Evolutionary conservation across 2,797 vertebrate genomes (phyloP).

Genomic region (Sebastes steindachneri): DNA sequence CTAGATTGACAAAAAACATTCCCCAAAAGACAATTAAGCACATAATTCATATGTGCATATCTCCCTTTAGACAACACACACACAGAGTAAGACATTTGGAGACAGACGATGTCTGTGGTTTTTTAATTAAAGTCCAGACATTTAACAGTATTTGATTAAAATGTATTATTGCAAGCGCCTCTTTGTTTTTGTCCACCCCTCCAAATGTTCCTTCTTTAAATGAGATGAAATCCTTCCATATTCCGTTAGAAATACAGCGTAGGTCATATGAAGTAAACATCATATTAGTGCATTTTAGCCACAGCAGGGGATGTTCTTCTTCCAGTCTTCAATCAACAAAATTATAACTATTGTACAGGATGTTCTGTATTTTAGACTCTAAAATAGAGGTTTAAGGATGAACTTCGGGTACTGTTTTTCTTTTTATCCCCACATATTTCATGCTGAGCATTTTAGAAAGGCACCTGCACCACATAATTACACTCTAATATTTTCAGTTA

Average conservation of each 20-base stretch:
- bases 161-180: background rate
- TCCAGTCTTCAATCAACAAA: background rate
- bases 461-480: background rate
- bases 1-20: slow-evolving; percentile 10
- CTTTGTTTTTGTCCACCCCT: background rate
- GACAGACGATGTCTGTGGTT: background rate
- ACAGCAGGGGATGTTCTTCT: background rate
- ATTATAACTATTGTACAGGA: background rate
- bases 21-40: slow-evolving; percentile 44
- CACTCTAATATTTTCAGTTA: background rate
- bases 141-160: slow-evolving; percentile 5
- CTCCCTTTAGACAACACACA: slow-evolving; percentile 8
- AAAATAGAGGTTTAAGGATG: background rate
- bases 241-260: background rate
- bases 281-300: background rate
- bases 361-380: background rate
- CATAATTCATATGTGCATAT: slow-evolving; percentile 17
- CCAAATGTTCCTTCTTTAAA: background rate
- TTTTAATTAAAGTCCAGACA: slow-evolving; percentile 10
- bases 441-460: background rate
- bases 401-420: background rate
- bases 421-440: background rate
- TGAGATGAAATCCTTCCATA: background rate
- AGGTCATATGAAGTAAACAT: background rate
- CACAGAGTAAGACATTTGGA: background rate